A percentile compares a stretch with the other conserved stretches of the same genome.
Evolutionary conservation across 2,888 invertebrate species (phyloP).

Genomic region (Erpobdella octoculata): DNA sequence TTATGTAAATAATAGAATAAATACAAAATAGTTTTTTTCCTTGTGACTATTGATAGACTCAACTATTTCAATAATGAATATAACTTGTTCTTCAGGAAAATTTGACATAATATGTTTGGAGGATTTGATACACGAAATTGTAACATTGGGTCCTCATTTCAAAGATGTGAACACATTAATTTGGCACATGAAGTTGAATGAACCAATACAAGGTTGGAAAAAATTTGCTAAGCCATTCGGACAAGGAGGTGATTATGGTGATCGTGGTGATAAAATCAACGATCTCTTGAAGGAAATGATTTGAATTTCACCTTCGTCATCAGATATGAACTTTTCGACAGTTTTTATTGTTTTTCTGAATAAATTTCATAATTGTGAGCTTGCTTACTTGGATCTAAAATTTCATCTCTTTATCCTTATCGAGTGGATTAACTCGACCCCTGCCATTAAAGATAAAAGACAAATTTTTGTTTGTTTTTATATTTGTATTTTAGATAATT

Average conservation of each 20-base stretch:
- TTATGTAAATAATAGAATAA: no score
- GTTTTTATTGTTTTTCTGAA: constrained; percentile 44
- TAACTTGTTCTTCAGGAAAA: constrained; percentile 19
- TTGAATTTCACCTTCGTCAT: neutral
- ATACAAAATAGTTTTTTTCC: no score
- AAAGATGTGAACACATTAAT: constrained; percentile 29
- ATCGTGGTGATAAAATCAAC: constrained; percentile 23
- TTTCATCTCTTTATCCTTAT: no score
- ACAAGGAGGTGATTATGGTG: constrained; percentile 21
- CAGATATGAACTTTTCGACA: constrained; percentile 30
- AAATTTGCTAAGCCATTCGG: constrained; percentile 6
- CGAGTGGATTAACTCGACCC: no score
- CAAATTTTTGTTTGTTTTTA: no score
- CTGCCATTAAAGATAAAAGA: no score
- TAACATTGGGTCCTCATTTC: constrained; percentile 23
- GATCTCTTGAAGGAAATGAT: constrained; percentile 19
- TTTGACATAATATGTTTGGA: constrained; percentile 31
- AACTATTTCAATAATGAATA: no score
- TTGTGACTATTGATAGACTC: no score
- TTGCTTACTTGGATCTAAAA: no score
- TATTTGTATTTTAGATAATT: no score
- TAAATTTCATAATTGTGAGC: no score
- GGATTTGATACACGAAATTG: constrained; percentile 31
- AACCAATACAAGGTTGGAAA: constrained; percentile 30
- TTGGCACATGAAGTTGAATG: constrained; percentile 30